Evolutionary conservation across 2,888 invertebrate genomes (phyloP).

Genomic region (Belgica antarctica): DNA sequence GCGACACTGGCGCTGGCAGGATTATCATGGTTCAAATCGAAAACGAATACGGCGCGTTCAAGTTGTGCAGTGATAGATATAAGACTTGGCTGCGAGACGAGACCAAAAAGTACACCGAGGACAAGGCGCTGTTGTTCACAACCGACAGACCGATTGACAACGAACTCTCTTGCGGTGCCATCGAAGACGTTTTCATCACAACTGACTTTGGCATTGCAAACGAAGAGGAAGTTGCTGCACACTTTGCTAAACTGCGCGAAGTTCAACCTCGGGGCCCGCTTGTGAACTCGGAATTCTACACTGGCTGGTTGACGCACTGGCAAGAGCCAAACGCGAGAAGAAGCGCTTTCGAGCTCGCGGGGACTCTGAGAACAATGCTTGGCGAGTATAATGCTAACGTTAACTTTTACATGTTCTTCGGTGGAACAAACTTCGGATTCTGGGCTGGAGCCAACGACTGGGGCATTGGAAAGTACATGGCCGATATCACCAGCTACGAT

Average conservation of each 20-base stretch:
- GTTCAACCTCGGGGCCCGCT: constrained; percentile 70
- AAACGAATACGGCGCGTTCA: constrained; percentile 89
- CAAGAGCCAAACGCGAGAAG: constrained; percentile 62
- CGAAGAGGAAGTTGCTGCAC: constrained; percentile 49
- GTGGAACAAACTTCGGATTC: constrained; percentile 85
- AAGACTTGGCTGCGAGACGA: constrained; percentile 66
- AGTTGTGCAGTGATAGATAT: constrained; percentile 69
- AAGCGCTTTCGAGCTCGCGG: constrained; percentile 57
- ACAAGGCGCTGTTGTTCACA: constrained; percentile 73
- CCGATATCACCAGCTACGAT: constrained; percentile 76
- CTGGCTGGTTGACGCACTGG: constrained; percentile 93
- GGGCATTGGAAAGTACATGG: constrained; percentile 52
- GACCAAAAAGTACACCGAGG: constrained; percentile 59
- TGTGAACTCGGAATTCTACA: constrained; percentile 88
- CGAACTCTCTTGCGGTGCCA: constrained; percentile 65
- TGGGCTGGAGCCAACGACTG: constrained; percentile 55
- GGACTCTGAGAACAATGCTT: constrained; percentile 60
- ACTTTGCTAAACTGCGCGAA: constrained; percentile 53
- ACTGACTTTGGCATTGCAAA: constrained; percentile 68
- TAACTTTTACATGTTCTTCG: constrained; percentile 90
- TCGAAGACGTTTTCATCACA: constrained; percentile 70
- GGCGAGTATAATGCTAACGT: constrained; percentile 60
- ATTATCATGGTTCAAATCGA: constrained; percentile 88
- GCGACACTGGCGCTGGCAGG: constrained; percentile 84
- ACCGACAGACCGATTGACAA: constrained; percentile 67